These are phyloP conservation scores for Odontothrips loti DNA, from an alignment of 2,888 invertebrate genomes.

Conservation along the genomic window DNA sequence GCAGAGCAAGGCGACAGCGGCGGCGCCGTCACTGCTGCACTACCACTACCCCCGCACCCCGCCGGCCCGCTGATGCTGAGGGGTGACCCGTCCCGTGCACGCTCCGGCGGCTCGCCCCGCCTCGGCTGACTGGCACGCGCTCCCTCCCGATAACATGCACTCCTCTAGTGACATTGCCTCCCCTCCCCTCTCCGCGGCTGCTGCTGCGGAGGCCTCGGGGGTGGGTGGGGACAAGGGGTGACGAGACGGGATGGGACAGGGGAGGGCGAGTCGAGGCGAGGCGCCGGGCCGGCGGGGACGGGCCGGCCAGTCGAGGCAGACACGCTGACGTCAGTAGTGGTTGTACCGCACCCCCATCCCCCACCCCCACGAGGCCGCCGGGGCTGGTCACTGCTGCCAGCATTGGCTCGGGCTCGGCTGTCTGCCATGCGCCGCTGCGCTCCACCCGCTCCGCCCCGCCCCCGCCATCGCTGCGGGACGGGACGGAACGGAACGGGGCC, in stretches of 20 bases:
- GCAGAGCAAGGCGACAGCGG: no score
- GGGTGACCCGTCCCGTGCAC: background rate
- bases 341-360: background rate
- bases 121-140: background rate
- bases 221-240: background rate
- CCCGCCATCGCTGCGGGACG: background rate
- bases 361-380: background rate
- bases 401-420: background rate
- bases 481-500: no score
- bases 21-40: no score
- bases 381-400: background rate
- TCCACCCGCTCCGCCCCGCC: background rate
- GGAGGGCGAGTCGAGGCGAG: background rate
- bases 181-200: background rate
- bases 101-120: background rate
- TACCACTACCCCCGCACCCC: no score
- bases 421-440: background rate
- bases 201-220: background rate
- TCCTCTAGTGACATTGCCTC: no score
- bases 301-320: background rate
- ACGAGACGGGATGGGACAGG: background rate
- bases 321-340: slow-evolving; percentile 7
- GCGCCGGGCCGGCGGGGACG: background rate
- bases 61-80: no score
- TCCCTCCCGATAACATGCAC: no score